Evolutionary conservation across 2,113 vertebrate genomes (phyloP).

Genomic region (Nematolebias whitei): DNA sequence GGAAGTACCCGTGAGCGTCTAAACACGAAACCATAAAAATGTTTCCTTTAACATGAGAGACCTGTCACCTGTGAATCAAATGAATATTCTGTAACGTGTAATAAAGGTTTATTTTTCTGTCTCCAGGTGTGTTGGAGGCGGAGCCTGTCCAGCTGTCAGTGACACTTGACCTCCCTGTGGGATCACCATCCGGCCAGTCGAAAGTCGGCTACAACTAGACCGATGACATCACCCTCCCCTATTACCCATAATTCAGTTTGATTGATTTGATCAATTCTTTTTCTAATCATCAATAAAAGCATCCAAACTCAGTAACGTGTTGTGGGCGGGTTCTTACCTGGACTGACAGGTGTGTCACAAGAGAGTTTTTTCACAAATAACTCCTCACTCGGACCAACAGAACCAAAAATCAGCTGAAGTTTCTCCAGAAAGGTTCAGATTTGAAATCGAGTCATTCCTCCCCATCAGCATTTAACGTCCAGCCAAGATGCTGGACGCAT

Average conservation of each 20-base stretch:
- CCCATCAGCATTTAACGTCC: too few relatives aligned
- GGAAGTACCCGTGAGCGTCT: too few relatives aligned
- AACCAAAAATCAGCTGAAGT: too few relatives aligned
- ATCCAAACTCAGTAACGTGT: background rate
- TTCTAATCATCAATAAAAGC: conserved; percentile 46
- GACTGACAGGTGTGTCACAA: background rate
- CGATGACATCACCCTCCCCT: conserved; percentile 14
- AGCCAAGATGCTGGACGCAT: too few relatives aligned
- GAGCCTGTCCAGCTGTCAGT: conserved; percentile 24
- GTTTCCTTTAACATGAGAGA: too few relatives aligned
- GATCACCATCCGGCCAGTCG: conserved; percentile 38
- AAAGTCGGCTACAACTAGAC: conserved; percentile 58
- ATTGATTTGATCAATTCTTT: conserved; percentile 7
- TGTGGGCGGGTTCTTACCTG: background rate
- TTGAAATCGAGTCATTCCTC: too few relatives aligned
- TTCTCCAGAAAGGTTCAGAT: too few relatives aligned
- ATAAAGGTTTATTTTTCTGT: background rate
- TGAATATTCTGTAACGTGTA: too few relatives aligned
- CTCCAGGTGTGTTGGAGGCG: conserved; percentile 32
- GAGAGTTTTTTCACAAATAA: too few relatives aligned
- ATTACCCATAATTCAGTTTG: conserved; percentile 19
- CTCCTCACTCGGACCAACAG: too few relatives aligned
- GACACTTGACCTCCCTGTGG: conserved; percentile 32
- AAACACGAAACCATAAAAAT: too few relatives aligned
- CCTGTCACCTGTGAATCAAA: too few relatives aligned